phyloP scores from a whole-genome alignment of 2,888 invertebrate species.

The Pristionchus fissidentatus region DNA sequence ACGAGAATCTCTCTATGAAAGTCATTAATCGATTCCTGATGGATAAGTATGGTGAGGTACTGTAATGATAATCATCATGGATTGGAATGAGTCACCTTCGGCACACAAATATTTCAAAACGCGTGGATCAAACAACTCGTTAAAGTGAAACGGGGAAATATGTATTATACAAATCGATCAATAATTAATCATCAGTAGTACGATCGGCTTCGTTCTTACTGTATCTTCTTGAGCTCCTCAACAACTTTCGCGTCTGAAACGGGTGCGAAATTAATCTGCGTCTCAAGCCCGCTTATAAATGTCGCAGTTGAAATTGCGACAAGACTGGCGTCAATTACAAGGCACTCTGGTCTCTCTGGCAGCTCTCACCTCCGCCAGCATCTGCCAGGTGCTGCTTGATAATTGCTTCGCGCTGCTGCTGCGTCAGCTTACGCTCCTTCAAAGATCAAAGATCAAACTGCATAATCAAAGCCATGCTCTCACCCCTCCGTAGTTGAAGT shows the following conservation, averaged over 20 bases:
- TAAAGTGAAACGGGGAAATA: too few species aligned
- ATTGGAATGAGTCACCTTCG: too few species aligned
- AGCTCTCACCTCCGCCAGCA: slow-evolving; percentile 28
- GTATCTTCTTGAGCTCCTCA: slow-evolving; percentile 27
- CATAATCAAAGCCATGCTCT: not conserved
- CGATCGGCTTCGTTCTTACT: not conserved
- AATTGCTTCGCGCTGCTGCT: not conserved
- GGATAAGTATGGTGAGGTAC: too few species aligned
- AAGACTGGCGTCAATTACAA: not conserved
- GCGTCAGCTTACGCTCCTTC: not conserved
- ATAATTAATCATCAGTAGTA: not conserved
- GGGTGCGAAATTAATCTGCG: not conserved
- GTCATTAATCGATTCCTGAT: too few species aligned
- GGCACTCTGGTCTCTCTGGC: not conserved
- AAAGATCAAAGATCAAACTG: slow-evolving; percentile 33
- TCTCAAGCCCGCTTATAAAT: not conserved
- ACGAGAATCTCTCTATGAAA: too few species aligned
- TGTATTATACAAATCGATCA: too few species aligned
- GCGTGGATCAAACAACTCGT: not conserved
- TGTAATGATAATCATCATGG: too few species aligned
- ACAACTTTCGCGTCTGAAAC: not conserved
- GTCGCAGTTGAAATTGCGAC: not conserved
- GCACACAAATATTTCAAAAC: too few species aligned
- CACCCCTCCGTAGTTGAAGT: slow-evolving; percentile 14
- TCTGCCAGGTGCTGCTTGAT: not conserved